Base-by-base conservation (phyloP, 2,797 vertebrate species). In the Muraenolepis orangiensis region DNA sequence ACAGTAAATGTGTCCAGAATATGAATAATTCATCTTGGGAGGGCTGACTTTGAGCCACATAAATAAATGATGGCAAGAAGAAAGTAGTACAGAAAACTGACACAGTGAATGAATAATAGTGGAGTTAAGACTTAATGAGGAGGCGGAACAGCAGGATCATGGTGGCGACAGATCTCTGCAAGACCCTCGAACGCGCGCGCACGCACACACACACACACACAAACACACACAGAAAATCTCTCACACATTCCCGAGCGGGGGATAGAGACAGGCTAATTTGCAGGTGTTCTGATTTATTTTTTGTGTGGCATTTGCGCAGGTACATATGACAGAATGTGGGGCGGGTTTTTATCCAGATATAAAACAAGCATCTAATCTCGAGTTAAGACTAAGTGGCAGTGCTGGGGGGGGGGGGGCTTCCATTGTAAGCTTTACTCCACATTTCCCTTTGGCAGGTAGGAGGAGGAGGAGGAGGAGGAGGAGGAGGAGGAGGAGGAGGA, bases 11-110 rank as follows among this genome's bases (percentile, higher is more conserved):
- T 80, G 83, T 85, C 85, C 77, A 73, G 77, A 75, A 90, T 61
- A 26, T 93, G 82, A 93, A 93, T 92, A 87, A 92, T 91, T 92
- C 86, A 94, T 78, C 72, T 70, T 85, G 81, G 84, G 81, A 87
- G 77, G 82, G 74, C 71, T 79, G 80, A 84, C 76, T 80, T 86
- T 51, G 77, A 90, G 81, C 84, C 80, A 85, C 85, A 93, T 92
- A 85, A 92, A 92, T 93, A 89, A 92, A 90, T 86, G 72, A 90
- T 86, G 74, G 51, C 57, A 18, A 64, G 83, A 72, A 84, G 81
- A 90, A 86, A 81, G 73, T 80, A 81, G 84, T 84, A 78, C 80
- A 83, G 80, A 82, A 87, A 86, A 87, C 78, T 85, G 86, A 88
- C 84, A 83, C 30, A 75, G 82, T 79, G 87, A 89, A 88, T 90